Conservation (phyloP, 2,113 vertebrate species). For the Apistogramma diplotaenia region DNA sequence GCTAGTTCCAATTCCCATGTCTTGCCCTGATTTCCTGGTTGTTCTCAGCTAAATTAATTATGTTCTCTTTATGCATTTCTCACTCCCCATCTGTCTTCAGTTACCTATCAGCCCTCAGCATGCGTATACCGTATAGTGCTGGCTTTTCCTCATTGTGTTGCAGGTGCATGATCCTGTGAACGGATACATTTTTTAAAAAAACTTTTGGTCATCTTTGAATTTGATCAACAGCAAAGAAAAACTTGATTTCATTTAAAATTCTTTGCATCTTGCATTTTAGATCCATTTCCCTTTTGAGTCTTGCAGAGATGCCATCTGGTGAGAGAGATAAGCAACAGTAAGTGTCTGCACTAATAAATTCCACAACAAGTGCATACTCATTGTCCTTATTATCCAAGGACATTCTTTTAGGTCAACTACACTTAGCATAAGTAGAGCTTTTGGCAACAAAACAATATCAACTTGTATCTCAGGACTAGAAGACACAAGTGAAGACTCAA, state of each 20-base stretch:
- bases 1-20: neutral
- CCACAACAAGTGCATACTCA: neutral
- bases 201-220: no score
- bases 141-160: neutral
- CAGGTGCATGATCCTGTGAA: no score
- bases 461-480: neutral
- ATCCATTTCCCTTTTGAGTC: neutral
- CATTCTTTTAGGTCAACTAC: neutral
- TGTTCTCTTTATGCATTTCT: neutral
- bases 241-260: no score
- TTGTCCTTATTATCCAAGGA: neutral
- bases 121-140: neutral
- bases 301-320: neutral
- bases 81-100: neutral
- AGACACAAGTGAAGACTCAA: neutral
- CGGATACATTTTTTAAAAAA: no score
- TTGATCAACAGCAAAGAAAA: no score
- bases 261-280: no score
- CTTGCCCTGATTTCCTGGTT: neutral
- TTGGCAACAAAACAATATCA: neutral
- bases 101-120: neutral
- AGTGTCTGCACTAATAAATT: no score
- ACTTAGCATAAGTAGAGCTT: neutral
- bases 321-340: neutral
- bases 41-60: neutral